A percentile compares a stretch with the other conserved stretches of the same genome.
Evolutionary conservation across 1,140 invertebrate genomes (phyloP).

Genomic region (Araneus ventricosus): DNA sequence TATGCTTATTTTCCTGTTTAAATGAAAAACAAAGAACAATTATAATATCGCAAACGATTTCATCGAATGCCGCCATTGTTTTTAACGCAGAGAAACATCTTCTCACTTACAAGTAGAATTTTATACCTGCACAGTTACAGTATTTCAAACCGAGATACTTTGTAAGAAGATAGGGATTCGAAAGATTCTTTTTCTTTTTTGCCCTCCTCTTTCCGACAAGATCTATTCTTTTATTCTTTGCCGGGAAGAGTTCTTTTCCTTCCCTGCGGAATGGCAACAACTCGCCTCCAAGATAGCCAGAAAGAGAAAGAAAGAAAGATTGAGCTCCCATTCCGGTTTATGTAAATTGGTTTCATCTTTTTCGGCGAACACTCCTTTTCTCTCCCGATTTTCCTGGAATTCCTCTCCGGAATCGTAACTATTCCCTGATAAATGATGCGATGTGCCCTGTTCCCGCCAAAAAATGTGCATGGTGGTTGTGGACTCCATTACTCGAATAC

Average conservation of each 20-base stretch:
- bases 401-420: conserved; percentile 24
- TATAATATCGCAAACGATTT: too few species aligned
- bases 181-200: background rate
- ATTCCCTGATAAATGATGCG: conserved; percentile 26
- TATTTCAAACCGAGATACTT: conserved; percentile 3
- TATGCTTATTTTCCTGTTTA: too few species aligned
- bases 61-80: background rate
- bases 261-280: conserved; percentile 18
- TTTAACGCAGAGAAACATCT: background rate
- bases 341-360: conserved; percentile 40
- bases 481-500: background rate
- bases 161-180: background rate
- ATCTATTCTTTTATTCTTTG: conserved; percentile 8
- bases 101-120: background rate
- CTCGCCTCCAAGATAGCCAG: background rate
- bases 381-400: background rate
- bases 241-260: background rate
- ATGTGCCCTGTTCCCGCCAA: background rate
- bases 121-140: conserved; percentile 5
- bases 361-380: background rate
- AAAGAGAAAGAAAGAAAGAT: background rate
- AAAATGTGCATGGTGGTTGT: background rate
- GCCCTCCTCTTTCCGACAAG: background rate
- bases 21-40: too few species aligned
- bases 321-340: conserved; percentile 29